Evolutionary conservation across 1,140 invertebrate species (phyloP).

Genomic region (Scaptomyza graminum): DNA sequence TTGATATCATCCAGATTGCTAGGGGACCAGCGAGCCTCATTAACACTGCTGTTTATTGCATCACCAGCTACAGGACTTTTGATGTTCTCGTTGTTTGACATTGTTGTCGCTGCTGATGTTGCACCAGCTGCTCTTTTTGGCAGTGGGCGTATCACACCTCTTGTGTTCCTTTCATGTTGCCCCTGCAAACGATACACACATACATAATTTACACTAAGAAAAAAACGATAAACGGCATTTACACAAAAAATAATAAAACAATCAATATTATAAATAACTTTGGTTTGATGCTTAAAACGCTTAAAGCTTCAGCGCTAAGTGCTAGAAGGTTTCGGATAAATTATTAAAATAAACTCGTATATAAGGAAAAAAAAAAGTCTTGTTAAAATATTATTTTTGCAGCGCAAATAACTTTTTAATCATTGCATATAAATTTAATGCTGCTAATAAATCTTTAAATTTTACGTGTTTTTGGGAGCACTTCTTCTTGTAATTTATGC

Average conservation of each 20-base stretch:
- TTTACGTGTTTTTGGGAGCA: not conserved
- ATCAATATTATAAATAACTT: no score
- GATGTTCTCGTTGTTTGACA: constrained; percentile 17
- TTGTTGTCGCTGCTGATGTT: constrained; percentile 21
- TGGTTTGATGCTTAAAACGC: no score
- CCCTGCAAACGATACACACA: not conserved
- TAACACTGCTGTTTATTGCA: constrained; percentile 42
- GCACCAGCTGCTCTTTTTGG: constrained; percentile 1
- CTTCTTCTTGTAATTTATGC: constrained; percentile 22
- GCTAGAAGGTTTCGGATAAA: no score
- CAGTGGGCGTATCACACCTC: constrained; percentile 9
- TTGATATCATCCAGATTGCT: constrained; percentile 63
- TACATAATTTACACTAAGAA: not conserved
- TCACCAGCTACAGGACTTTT: constrained; percentile 14
- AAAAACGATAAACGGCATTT: no score
- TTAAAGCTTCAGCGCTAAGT: no score
- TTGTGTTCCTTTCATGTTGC: constrained; percentile 1
- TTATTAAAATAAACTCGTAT: not conserved
- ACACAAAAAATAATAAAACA: not conserved
- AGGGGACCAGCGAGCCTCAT: constrained; percentile 46
- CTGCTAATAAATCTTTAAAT: not conserved
- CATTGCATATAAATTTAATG: not conserved
- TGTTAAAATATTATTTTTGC: not conserved
- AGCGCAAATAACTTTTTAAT: not conserved
- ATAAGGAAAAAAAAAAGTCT: not conserved